A percentile compares a stretch with the other conserved stretches of the same genome.
These are phyloP conservation scores for Ailurus styani DNA, from an alignment of 2,113 vertebrate genomes.

Conservation along the genomic window DNA sequence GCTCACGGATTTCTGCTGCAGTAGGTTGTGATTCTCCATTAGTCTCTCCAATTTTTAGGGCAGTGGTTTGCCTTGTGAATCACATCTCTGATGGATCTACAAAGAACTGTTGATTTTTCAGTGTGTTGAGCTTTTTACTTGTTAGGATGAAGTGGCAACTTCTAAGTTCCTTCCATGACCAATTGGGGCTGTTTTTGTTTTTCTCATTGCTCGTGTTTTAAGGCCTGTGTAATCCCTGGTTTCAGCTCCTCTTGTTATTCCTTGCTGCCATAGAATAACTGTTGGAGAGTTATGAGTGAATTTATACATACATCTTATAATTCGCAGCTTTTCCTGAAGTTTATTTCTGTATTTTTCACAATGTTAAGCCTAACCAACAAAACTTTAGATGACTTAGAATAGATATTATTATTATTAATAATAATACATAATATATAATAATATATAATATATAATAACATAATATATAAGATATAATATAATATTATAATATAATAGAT, in stretches of 20 bases:
- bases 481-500: no score
- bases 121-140: not conserved
- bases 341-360: not conserved
- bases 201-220: not conserved
- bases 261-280: not conserved
- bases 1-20: not conserved
- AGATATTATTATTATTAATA: no score
- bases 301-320: not conserved
- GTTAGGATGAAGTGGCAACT: not conserved
- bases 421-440: no score
- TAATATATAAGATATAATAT: no score
- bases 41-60: not conserved
- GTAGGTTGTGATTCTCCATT: not conserved
- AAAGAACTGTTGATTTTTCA: not conserved
- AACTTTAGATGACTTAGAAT: not conserved
- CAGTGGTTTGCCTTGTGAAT: not conserved
- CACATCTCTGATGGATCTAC: not conserved
- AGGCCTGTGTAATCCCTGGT: not conserved
- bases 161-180: not conserved
- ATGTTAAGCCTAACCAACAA: not conserved
- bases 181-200: not conserved
- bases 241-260: not conserved
- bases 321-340: not conserved
- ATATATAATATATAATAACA: no score
- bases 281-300: not conserved